These are phyloP conservation scores for Poeciliopsis paucimaculata DNA, from an alignment of 2,797 vertebrate species.

Conservation along the genomic window DNA sequence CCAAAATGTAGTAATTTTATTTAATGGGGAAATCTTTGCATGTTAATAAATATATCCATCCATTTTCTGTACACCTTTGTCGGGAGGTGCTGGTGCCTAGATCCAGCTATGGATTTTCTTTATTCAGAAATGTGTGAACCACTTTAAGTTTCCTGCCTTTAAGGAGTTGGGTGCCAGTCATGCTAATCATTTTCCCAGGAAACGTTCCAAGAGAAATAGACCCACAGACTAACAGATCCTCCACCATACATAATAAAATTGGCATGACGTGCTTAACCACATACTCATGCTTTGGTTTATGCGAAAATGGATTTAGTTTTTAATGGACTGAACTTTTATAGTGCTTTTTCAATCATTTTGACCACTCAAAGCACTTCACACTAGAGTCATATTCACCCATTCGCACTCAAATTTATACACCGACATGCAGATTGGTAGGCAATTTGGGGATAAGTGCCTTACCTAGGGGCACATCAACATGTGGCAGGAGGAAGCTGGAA, in stretches of 20 bases:
- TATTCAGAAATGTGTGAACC: neutral
- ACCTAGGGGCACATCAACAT: too few relatives aligned
- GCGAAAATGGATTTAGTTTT: neutral
- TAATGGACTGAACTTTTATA: neutral
- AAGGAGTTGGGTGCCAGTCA: neutral
- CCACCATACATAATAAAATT: neutral
- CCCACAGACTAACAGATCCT: neutral
- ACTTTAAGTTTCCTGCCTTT: neutral
- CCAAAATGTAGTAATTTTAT: neutral
- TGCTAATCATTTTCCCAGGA: neutral
- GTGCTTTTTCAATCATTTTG: too few relatives aligned
- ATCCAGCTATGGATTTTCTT: too few relatives aligned
- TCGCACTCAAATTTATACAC: too few relatives aligned
- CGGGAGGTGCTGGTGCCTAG: too few relatives aligned
- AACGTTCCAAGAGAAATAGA: neutral
- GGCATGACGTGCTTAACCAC: neutral
- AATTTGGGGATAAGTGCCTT: too few relatives aligned
- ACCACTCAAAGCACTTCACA: too few relatives aligned
- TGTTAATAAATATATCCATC: neutral
- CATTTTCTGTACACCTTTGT: too few relatives aligned
- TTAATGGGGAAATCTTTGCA: neutral
- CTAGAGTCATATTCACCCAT: too few relatives aligned
- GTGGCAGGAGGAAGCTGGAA: too few relatives aligned
- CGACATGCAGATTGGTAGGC: too few relatives aligned
- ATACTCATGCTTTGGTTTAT: neutral